Evolutionary conservation across 2,888 invertebrate species (phyloP).

Genomic region (Molorchus minor): DNA sequence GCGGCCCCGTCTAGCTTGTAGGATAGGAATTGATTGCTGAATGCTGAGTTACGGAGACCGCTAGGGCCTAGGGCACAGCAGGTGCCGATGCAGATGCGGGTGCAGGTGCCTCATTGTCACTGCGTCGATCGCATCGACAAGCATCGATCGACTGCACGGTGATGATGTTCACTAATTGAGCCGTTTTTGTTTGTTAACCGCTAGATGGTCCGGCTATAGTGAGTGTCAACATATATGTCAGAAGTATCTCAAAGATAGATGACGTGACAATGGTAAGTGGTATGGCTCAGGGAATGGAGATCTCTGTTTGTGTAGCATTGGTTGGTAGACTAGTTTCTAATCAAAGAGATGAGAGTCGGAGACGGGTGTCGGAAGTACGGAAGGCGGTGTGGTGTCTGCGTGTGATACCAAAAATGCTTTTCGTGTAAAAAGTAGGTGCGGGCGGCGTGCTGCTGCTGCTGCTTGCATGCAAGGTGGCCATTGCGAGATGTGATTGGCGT

Average conservation of each 20-base stretch:
- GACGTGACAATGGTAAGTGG: constrained; percentile 98
- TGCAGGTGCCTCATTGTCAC: constrained; percentile 59
- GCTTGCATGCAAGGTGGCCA: constrained; percentile 58
- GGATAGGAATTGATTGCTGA: constrained; percentile 60
- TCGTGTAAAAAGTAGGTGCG: constrained; percentile 36
- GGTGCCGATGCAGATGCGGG: constrained; percentile 48
- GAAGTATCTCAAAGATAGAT: constrained; percentile 99
- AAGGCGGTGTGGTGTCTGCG: constrained; percentile 37
- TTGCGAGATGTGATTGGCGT: constrained; percentile 61
- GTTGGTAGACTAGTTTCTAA: constrained; percentile 55
- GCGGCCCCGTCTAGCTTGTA: constrained; percentile 58
- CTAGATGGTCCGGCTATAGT: constrained; percentile 94
- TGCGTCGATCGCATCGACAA: constrained; percentile 43
- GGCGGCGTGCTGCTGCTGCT: constrained; percentile 50
- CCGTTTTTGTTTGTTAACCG: constrained; percentile 61
- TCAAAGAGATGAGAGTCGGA: constrained; percentile 55
- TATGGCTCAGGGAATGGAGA: constrained; percentile 52
- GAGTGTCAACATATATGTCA: constrained; percentile 97
- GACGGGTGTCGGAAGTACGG: constrained; percentile 47
- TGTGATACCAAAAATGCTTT: constrained; percentile 33
- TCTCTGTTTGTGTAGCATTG: constrained; percentile 58
- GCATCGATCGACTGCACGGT: constrained; percentile 44
- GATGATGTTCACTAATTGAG: constrained; percentile 56
- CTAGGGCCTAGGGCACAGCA: constrained; percentile 46
- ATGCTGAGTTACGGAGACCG: constrained; percentile 47